phyloP scores from a whole-genome alignment of 2,113 vertebrate genomes.

The Melanostigma gelatinosum region DNA sequence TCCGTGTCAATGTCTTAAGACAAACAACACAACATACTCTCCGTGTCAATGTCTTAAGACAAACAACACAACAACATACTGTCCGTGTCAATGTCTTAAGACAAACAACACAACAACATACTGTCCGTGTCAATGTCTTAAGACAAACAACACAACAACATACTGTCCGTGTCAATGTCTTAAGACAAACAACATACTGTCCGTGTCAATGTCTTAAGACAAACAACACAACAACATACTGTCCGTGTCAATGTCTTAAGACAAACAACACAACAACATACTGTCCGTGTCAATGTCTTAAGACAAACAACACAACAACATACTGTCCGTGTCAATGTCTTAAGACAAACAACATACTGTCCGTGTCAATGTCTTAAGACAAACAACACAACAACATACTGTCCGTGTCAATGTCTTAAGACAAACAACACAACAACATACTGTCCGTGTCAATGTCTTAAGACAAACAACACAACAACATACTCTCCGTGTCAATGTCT shows the following conservation, averaged over 20 bases:
- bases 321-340: background rate
- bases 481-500: background rate
- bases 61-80: background rate
- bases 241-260: too few relatives aligned
- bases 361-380: too few relatives aligned
- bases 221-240: background rate
- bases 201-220: background rate
- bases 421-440: background rate
- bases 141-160: background rate
- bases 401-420: too few relatives aligned
- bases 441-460: background rate
- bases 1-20: too few relatives aligned
- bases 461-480: background rate
- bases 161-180: background rate
- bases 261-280: background rate
- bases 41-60: background rate
- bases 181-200: background rate
- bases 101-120: background rate
- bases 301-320: background rate
- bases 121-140: too few relatives aligned
- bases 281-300: too few relatives aligned
- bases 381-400: background rate
- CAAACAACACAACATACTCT: background rate
- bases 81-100: too few relatives aligned
- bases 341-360: background rate